Base-by-base conservation (phyloP, 2,888 invertebrate species). In the Latheticus oryzae region DNA sequence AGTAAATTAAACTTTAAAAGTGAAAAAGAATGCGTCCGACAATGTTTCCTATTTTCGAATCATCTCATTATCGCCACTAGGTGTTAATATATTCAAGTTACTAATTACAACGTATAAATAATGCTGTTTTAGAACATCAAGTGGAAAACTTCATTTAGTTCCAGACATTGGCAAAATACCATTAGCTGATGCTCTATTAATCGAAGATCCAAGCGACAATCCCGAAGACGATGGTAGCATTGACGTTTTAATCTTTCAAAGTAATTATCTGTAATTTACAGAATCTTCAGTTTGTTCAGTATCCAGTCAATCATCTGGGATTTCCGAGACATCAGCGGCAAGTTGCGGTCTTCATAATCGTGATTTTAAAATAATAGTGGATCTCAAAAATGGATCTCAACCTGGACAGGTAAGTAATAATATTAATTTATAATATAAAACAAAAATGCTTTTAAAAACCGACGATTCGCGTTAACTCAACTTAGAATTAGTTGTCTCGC, bases 1-100 rank as follows among this genome's bases (percentile, higher is more conserved):
- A 84, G 84, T 61, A 82, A 87, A 60, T 72, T 85, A 9, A 84
- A 85, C 38, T 86, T 87, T 68, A 85, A 85, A 69, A 81, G 81
- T 48, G 89, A 89, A 68, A 88, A 87, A 68, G 90, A 90, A 73
- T 81, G 83, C 3, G 79, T 88, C 1, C 83, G 95, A 0, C 94
- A 94, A 75, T 93, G 94, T 63, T 95, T 93, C 75, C 84, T 95
- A 11, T 95, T 95, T 80, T 93, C 94, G 60, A 94, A 94, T 81
- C 93, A 94, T 76, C 82, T 95, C 64, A 87, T 95, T 62, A 82
- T 95, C 38, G 91, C 93, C 1, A 94, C 91, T 1, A 83, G 89
- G 79, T 85, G 32, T 54, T 19, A 24, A 50, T 45, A 21, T 45
- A 45, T 32, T 32, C 4, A 7, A n/a, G 5, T 9, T 32, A 1